Conservation (phyloP, 2,888 invertebrate genomes). For the Mystacides longicornis region DNA sequence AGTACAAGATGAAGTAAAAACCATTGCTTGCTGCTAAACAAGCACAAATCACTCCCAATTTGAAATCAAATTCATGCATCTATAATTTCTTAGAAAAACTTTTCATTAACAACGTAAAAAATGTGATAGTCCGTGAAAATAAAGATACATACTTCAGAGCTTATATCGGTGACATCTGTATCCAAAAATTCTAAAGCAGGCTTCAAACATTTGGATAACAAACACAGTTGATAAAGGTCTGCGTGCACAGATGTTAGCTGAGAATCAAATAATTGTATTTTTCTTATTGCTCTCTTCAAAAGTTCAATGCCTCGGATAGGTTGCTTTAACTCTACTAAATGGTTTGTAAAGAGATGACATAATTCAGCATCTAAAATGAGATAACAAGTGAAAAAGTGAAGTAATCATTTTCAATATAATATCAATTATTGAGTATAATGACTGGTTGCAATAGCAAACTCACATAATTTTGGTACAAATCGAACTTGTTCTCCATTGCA, state of each 20-base stretch:
- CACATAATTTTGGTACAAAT: slow-evolving; percentile 79
- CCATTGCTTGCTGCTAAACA: too few relatives aligned
- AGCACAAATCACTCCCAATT: too few relatives aligned
- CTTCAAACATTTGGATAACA: slow-evolving; percentile 85
- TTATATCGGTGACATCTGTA: slow-evolving; percentile 85
- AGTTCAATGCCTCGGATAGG: slow-evolving; percentile 78
- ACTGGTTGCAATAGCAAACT: too few relatives aligned
- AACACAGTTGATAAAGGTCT: slow-evolving; percentile 85
- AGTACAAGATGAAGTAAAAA: too few relatives aligned
- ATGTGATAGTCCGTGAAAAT: too few relatives aligned
- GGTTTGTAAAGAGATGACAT: slow-evolving; percentile 75
- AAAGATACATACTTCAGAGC: slow-evolving; percentile 59
- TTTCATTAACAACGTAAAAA: too few relatives aligned
- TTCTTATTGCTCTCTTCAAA: slow-evolving; percentile 75
- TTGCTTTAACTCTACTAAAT: slow-evolving; percentile 69
- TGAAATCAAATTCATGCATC: too few relatives aligned
- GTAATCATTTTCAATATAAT: too few relatives aligned
- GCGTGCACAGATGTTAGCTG: slow-evolving; percentile 93
- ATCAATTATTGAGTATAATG: too few relatives aligned
- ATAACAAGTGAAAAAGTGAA: too few relatives aligned
- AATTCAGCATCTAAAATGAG: slow-evolving; percentile 70
- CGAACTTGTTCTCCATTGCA: slow-evolving; percentile 89
- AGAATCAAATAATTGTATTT: slow-evolving; percentile 78
- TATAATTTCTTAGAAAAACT: too few relatives aligned
- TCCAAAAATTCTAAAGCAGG: slow-evolving; percentile 84